Conservation (phyloP, 37 sponge, comb jelly and placozoan species). For the Beroe ovata region DNA sequence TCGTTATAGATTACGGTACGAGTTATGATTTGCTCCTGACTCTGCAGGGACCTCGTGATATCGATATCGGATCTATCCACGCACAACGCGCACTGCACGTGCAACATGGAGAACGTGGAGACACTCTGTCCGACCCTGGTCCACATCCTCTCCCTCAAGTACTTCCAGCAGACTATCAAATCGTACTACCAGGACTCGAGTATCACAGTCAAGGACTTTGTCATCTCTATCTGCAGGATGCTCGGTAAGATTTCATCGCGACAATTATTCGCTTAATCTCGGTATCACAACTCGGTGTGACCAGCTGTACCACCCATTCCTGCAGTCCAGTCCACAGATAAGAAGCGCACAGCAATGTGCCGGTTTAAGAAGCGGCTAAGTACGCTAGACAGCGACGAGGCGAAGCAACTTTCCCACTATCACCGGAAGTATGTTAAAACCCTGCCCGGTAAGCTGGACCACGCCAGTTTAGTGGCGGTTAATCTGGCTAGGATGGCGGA, state of each 20-base stretch:
- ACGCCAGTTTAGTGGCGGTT: conserved; percentile 58
- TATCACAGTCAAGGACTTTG: conserved; percentile 12
- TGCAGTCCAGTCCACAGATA: conserved; percentile 38
- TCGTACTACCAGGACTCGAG: conserved; percentile 14
- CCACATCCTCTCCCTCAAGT: conserved; percentile 44
- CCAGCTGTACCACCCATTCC: too few species aligned
- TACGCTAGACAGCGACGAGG: background rate
- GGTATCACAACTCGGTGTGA: too few species aligned
- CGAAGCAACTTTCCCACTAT: background rate
- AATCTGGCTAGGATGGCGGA: conserved; percentile 14
- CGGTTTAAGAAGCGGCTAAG: background rate
- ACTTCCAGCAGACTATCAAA: conserved; percentile 44
- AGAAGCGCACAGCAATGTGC: background rate
- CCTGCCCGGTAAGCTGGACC: conserved; percentile 55
- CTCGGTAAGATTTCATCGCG: background rate
- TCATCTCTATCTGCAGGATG: conserved; percentile 40
- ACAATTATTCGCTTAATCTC: too few species aligned
- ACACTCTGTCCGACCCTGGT: conserved; percentile 8
- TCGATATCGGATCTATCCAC: background rate
- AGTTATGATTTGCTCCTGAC: too few species aligned
- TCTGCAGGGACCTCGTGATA: background rate
- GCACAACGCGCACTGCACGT: background rate
- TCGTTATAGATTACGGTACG: too few species aligned
- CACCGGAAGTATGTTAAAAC: conserved; percentile 12
- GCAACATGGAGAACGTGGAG: background rate